These are phyloP conservation scores for Acrocephalus scirpaceus DNA, from an alignment of 2,797 vertebrate genomes.

Conservation along the genomic window DNA sequence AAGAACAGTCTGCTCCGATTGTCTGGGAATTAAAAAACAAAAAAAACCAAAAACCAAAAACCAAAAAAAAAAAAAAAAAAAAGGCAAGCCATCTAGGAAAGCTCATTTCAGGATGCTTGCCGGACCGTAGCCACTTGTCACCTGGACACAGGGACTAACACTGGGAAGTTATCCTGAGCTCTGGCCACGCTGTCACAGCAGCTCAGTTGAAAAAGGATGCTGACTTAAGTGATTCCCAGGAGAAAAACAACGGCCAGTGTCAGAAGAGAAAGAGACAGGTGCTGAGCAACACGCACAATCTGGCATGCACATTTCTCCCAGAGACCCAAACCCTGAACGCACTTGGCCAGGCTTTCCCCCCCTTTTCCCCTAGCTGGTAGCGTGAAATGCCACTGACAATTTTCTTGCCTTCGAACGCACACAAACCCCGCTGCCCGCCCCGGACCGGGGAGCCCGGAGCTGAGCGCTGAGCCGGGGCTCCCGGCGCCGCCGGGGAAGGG, in stretches of 20 bases:
- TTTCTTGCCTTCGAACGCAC: neutral
- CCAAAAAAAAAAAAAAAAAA: neutral
- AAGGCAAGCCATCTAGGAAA: neutral
- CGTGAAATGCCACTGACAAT: neutral
- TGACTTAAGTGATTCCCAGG: neutral
- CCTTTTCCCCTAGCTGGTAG: neutral
- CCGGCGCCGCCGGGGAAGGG: neutral
- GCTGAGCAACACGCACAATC: neutral
- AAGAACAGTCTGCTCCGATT: neutral
- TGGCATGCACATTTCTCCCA: neutral
- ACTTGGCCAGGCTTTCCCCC: accelerated
- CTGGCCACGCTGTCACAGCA: neutral
- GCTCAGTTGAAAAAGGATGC: neutral
- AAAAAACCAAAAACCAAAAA: no score
- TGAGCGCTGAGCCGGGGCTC: neutral
- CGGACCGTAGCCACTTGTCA: neutral
- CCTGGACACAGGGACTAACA: neutral
- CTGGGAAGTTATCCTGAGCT: neutral
- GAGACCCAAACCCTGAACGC: neutral
- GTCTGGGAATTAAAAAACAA: neutral
- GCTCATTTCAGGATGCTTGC: neutral
- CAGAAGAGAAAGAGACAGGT: neutral
- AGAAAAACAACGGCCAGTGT: neutral
- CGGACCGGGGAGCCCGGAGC: neutral
- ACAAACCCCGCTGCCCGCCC: neutral